A percentile compares a stretch with the other conserved stretches of the same genome.
Evolutionary conservation across 2,797 vertebrate species (phyloP).

Genomic region (Gymnodraco acuticeps): DNA sequence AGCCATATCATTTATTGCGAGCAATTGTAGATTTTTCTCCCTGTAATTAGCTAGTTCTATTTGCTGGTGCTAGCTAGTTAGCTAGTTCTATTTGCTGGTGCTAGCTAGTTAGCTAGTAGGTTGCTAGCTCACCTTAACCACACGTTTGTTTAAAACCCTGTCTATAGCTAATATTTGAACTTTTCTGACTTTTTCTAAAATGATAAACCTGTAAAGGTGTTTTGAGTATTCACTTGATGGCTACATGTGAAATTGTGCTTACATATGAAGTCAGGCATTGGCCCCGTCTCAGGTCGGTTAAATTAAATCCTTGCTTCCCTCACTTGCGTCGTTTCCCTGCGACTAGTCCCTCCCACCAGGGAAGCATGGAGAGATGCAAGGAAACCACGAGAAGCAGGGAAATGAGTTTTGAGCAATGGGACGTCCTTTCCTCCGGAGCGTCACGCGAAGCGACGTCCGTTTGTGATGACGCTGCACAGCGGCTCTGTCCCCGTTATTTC

Average conservation of each 20-base stretch:
- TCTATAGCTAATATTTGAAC: not conserved
- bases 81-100: no score
- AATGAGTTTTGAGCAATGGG: no score
- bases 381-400: no score
- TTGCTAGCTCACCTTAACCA: not conserved
- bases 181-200: not conserved
- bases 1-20: not conserved
- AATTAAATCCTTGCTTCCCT: no score
- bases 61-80: not conserved
- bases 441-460: no score
- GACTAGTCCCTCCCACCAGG: no score
- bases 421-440: no score
- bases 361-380: no score
- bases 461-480: no score
- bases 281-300: no score
- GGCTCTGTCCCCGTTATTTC: no score
- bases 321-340: no score
- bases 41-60: not conserved
- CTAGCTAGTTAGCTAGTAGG: not conserved
- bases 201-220: not conserved
- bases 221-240: not conserved
- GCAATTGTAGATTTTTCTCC: not conserved
- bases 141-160: not conserved
- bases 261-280: not conserved
- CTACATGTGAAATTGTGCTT: not conserved